Conservation (phyloP, 1,140 invertebrate genomes). For the Apis cerana region DNA sequence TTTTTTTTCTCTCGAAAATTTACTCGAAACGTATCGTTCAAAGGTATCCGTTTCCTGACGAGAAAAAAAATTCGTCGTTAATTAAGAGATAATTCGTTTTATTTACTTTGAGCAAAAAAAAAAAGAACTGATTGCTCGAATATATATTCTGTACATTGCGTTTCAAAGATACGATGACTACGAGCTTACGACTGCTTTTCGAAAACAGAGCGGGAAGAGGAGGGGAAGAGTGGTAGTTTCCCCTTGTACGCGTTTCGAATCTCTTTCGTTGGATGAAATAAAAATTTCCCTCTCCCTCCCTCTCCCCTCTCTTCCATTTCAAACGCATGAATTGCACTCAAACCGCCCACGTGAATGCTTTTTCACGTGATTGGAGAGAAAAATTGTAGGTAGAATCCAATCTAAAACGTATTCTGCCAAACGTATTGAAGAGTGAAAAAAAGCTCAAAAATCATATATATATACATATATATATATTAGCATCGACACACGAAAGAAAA, state of each 20-base stretch:
- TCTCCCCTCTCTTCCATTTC: neutral
- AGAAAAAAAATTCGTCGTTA: no score
- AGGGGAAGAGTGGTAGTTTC: neutral
- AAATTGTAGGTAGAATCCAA: neutral
- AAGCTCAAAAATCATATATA: neutral
- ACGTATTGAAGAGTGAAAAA: neutral
- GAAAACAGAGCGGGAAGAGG: neutral
- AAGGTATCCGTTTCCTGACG: no score
- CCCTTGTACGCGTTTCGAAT: neutral
- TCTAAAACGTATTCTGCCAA: neutral
- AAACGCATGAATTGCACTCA: constrained; percentile 5
- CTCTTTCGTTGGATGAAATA: constrained; percentile 14
- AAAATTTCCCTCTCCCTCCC: neutral
- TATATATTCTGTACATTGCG: no score
- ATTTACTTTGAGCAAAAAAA: no score
- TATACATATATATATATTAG: no score
- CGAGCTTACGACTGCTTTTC: neutral
- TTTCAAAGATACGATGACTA: neutral
- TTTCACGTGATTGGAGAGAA: constrained; percentile 13
- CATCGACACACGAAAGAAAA: neutral
- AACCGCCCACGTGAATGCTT: neutral
- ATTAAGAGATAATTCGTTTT: no score
- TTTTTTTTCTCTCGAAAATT: no score
- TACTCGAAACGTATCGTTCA: no score
- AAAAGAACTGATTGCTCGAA: no score